A percentile compares a stretch with the other conserved stretches of the same genome.
Conservation (phyloP, 2,888 invertebrate genomes). For the Campaea margaritaria region DNA sequence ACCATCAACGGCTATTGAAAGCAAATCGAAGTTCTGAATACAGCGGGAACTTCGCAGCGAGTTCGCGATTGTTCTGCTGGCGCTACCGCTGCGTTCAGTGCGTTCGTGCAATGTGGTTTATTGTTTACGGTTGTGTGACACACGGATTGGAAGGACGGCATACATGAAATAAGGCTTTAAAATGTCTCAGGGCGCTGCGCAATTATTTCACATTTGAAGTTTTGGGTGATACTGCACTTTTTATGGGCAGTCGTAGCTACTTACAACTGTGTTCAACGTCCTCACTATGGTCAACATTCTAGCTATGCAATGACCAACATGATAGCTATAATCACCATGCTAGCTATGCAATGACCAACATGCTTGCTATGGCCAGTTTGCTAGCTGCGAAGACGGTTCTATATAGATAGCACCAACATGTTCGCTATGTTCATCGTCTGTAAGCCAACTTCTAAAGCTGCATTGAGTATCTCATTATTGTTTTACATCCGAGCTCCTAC, state of each 20-base stretch:
- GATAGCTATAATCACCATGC: too few species aligned
- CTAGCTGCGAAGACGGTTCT: too few species aligned
- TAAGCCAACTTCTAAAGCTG: slow-evolving; percentile 44
- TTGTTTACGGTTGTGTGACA: slow-evolving; percentile 45
- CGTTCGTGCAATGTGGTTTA: slow-evolving; percentile 39
- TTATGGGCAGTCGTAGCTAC: too few species aligned
- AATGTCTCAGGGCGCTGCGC: background rate
- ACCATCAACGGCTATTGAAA: slow-evolving; percentile 4
- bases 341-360: too few species aligned
- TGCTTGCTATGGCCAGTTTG: too few species aligned
- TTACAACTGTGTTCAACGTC: too few species aligned
- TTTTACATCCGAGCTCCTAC: slow-evolving; percentile 48
- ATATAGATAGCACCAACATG: too few species aligned
- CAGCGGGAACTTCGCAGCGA: slow-evolving; percentile 20
- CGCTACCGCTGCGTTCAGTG: slow-evolving; percentile 42
- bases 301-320: too few species aligned
- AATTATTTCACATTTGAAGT: background rate
- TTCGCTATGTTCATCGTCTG: slow-evolving; percentile 5
- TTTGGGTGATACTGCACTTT: too few species aligned
- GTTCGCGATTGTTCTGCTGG: slow-evolving; percentile 38
- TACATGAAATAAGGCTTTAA: background rate
- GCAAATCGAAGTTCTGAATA: slow-evolving; percentile 4
- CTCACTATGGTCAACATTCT: too few species aligned
- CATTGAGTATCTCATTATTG: slow-evolving; percentile 60
- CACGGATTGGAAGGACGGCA: slow-evolving; percentile 23